phyloP scores from a whole-genome alignment of 1,140 invertebrate genomes.

The Diorhabda elongata region DNA sequence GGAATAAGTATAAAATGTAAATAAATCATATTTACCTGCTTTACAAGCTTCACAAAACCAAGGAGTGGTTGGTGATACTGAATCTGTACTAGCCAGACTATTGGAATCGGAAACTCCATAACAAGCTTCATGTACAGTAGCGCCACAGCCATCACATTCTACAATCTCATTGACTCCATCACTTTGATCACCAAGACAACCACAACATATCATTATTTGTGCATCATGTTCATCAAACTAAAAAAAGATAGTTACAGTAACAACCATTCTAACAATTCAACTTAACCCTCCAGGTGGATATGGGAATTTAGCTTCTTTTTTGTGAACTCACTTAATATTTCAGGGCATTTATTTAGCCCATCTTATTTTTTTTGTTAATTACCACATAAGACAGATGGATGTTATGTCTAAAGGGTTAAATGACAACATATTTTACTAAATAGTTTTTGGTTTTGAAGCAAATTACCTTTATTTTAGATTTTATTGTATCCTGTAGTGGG shows the following conservation, averaged over 20 bases:
- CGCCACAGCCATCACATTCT: conserved; percentile 93
- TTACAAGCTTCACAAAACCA: conserved; percentile 99
- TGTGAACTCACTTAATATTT: too few relatives aligned
- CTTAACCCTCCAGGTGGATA: not conserved
- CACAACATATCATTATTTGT: conserved; percentile 78
- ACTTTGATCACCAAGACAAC: conserved; percentile 88
- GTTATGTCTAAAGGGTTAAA: too few relatives aligned
- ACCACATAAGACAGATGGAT: too few relatives aligned
- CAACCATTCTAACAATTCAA: not conserved
- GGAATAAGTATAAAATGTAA: too few relatives aligned
- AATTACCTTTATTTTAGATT: conserved; percentile 25
- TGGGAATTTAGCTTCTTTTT: too few relatives aligned
- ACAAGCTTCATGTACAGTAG: conserved; percentile 95
- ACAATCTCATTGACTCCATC: conserved; percentile 94
- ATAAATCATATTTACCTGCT: conserved; percentile 52
- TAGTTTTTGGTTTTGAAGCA: too few relatives aligned
- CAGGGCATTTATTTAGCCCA: not conserved
- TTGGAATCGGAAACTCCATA: conserved; percentile 93
- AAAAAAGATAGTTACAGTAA: conserved; percentile 13
- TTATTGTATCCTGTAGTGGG: conserved; percentile 51
- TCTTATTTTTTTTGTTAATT: too few relatives aligned
- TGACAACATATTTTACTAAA: too few relatives aligned
- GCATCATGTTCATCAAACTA: conserved; percentile 41
- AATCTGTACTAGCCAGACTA: conserved; percentile 85
- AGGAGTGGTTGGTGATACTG: conserved; percentile 89